phyloP scores from a whole-genome alignment of 2,888 invertebrate species.

The Brachycybe producta region DNA sequence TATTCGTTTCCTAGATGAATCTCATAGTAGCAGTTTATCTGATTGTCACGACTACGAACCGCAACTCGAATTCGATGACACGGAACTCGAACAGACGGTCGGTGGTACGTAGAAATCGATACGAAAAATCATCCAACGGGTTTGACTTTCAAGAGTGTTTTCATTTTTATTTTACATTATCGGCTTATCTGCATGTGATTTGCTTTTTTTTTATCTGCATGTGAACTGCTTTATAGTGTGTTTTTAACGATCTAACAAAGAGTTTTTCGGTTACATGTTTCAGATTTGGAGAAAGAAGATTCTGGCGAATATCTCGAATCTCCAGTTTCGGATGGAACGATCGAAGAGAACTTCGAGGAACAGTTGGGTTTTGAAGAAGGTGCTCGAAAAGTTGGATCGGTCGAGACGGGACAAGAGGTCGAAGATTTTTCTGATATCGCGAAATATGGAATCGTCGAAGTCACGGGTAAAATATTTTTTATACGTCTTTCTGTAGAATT shows the following conservation, averaged over 20 bases:
- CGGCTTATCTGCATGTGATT: no score
- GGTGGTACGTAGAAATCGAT: slow-evolving; percentile 16
- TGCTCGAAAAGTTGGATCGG: not conserved
- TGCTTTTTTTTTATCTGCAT: not conserved
- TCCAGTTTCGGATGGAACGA: slow-evolving; percentile 70
- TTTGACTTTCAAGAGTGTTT: no score
- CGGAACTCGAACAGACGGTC: slow-evolving; percentile 43
- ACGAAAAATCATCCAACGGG: not conserved
- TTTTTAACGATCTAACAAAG: not conserved
- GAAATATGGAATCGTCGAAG: slow-evolving; percentile 62
- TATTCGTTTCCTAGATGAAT: slow-evolving; percentile 18
- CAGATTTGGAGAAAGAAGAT: slow-evolving; percentile 20
- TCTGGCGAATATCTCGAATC: slow-evolving; percentile 44
- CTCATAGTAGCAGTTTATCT: slow-evolving; percentile 49
- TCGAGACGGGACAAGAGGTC: slow-evolving; percentile 29
- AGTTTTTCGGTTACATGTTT: not conserved
- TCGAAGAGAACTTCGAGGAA: slow-evolving; percentile 83
- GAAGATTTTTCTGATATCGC: slow-evolving; percentile 56
- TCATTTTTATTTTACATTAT: no score
- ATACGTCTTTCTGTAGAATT: not conserved
- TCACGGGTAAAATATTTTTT: slow-evolving; percentile 47
- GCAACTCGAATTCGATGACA: slow-evolving; percentile 90
- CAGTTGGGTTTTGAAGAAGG: slow-evolving; percentile 46
- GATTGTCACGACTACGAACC: slow-evolving; percentile 90
- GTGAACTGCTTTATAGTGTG: not conserved